Percentiles rank a stretch among this genome's conserved stretches.
phyloP scores from a whole-genome alignment of 35 echinoderm and acorn worm species.

The Apostichopus californicus region DNA sequence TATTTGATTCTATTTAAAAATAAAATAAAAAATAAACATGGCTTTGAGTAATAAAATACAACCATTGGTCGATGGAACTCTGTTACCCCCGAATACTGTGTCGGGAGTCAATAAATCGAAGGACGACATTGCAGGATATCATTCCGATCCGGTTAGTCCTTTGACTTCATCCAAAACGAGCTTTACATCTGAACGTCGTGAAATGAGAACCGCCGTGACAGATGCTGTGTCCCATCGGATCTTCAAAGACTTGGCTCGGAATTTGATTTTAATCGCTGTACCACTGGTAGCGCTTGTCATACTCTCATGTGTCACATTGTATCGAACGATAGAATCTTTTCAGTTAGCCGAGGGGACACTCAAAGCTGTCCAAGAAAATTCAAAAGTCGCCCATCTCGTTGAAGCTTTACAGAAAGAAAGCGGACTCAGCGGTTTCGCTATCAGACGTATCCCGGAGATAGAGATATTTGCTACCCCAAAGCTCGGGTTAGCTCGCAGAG shows the following conservation, averaged over 20 bases:
- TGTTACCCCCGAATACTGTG: background rate
- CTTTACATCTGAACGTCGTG: constrained; percentile 26
- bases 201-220: background rate
- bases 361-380: background rate
- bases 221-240: constrained; percentile 24
- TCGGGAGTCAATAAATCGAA: background rate
- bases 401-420: constrained; percentile 17
- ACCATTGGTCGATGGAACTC: background rate
- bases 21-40: background rate
- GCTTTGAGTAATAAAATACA: constrained; percentile 4
- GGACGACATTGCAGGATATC: background rate
- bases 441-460: background rate
- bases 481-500: background rate
- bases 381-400: background rate
- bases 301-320: background rate
- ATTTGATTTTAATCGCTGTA: constrained; percentile 8
- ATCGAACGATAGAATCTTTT: constrained; percentile 14
- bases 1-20: background rate
- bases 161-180: constrained; percentile 10
- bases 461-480: background rate
- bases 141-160: background rate
- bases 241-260: constrained; percentile 9
- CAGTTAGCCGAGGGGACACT: constrained; percentile 8
- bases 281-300: constrained; percentile 8
- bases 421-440: background rate